phyloP scores from a whole-genome alignment of 2,888 invertebrate species.

The Myopa testacea region DNA sequence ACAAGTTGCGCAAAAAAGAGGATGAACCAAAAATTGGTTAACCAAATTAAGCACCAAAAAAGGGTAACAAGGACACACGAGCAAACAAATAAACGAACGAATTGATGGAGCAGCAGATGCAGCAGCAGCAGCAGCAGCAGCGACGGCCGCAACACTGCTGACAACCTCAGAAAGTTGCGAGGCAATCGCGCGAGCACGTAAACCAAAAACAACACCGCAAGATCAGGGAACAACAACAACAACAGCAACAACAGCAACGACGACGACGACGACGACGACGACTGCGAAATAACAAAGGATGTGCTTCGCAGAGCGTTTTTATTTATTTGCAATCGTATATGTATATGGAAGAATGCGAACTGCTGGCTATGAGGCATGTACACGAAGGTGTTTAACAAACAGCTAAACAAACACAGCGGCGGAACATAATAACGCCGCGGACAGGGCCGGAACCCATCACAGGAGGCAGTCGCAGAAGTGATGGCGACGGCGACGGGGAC shows the following conservation, averaged over 20 bases:
- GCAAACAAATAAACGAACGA: slow-evolving; percentile 46
- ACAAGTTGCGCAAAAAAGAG: slow-evolving; percentile 33
- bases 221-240: not conserved
- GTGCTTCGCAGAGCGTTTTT: slow-evolving; percentile 26
- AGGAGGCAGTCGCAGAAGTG: not conserved
- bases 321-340: not conserved
- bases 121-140: slow-evolving; percentile 44
- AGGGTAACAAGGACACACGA: slow-evolving; percentile 37
- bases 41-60: slow-evolving; percentile 41
- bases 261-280: slow-evolving; percentile 13
- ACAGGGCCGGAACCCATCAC: not conserved
- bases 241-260: not conserved
- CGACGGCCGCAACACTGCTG: slow-evolving; percentile 36
- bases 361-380: slow-evolving; percentile 49
- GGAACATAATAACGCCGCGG: slow-evolving; percentile 9
- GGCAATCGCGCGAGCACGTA: not conserved
- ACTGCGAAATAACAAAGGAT: slow-evolving; percentile 57
- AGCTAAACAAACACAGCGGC: slow-evolving; percentile 61
- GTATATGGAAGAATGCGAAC: not conserved
- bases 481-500: too few species aligned
- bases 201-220: not conserved
- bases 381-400: slow-evolving; percentile 66
- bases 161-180: slow-evolving; percentile 32
- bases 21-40: slow-evolving; percentile 35
- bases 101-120: slow-evolving; percentile 4